A percentile compares a stretch with the other conserved stretches of the same genome.
Conservation (phyloP, 2,797 vertebrate species). For the Danio albolineatus region DNA sequence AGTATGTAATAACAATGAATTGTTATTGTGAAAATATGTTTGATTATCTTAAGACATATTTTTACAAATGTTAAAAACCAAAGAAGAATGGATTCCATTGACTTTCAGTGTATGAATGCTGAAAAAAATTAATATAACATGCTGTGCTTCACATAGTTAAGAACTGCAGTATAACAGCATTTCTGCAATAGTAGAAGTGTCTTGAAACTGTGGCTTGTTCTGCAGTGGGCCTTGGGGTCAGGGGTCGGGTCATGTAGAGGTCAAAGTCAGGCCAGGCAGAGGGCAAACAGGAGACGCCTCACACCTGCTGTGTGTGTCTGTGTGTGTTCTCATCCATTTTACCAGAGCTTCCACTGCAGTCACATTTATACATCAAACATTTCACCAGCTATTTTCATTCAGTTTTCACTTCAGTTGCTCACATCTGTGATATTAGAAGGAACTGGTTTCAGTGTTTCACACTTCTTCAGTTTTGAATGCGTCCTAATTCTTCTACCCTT, state of each 20-base stretch:
- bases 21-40: too few species aligned
- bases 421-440: not conserved
- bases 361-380: slow-evolving; percentile 8
- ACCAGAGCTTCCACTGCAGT: not conserved
- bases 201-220: not conserved
- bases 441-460: slow-evolving; percentile 1
- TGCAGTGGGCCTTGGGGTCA: not conserved
- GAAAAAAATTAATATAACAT: too few species aligned
- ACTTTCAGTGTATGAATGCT: too few species aligned
- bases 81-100: not conserved
- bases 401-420: not conserved
- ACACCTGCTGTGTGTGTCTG: slow-evolving; percentile 17
- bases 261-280: slow-evolving; percentile 45
- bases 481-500: too few species aligned
- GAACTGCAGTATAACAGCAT: too few species aligned
- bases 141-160: not conserved
- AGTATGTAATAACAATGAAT: too few species aligned
- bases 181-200: not conserved
- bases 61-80: not conserved
- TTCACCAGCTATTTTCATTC: not conserved
- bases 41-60: not conserved
- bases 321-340: not conserved
- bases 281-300: not conserved
- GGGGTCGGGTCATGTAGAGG: slow-evolving; percentile 1
- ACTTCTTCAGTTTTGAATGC: not conserved